Conservation (phyloP, 2,888 invertebrate genomes). For the Zhuqinia jingwanae region DNA sequence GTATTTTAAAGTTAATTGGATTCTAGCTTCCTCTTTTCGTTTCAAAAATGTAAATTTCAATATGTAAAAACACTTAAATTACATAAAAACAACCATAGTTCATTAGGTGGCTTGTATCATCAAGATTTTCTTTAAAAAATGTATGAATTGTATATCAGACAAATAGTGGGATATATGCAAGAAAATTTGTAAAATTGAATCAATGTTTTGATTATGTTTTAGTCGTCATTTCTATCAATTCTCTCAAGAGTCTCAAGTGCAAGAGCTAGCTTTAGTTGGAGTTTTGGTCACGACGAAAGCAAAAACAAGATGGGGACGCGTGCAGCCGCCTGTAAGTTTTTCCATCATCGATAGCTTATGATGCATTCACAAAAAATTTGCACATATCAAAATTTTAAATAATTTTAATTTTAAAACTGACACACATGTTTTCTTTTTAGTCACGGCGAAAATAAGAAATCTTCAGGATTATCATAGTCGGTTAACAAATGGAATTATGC, state of each 20-base stretch:
- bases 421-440: no score
- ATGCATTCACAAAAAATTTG: no score
- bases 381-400: conserved; percentile 26
- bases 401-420: no score
- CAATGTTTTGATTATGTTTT: neutral
- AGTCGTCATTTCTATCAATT: conserved; percentile 58
- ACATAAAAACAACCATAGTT: no score
- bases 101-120: no score
- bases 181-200: neutral
- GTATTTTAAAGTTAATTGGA: neutral
- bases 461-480: conserved; percentile 98
- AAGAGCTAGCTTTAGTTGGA: conserved; percentile 60
- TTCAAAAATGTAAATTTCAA: neutral
- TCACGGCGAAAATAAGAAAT: conserved; percentile 98
- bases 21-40: neutral
- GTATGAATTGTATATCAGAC: no score
- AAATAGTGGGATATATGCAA: neutral
- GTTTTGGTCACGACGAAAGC: conserved; percentile 45
- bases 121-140: no score
- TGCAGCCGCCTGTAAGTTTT: conserved; percentile 94
- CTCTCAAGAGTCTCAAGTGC: conserved; percentile 59
- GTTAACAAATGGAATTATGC: conserved; percentile 93
- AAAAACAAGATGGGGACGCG: conserved; percentile 92
- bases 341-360: no score
- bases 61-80: neutral